phyloP scores from a whole-genome alignment of 2,113 vertebrate species.

The Ammodramus savannarum region DNA sequence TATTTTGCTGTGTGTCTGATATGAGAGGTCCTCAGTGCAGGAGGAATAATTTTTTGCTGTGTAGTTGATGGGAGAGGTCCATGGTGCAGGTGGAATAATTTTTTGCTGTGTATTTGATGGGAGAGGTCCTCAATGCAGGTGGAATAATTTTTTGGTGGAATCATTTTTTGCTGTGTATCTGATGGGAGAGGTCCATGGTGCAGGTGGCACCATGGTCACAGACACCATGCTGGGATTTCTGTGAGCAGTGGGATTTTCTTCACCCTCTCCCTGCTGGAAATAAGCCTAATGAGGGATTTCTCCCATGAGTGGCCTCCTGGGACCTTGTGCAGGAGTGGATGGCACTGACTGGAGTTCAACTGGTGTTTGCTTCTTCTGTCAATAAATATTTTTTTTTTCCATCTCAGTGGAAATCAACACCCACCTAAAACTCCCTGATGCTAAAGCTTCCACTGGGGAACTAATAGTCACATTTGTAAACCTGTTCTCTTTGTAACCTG shows the following conservation, averaged over 20 bases:
- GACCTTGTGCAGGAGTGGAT: background rate
- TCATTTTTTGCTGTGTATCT: background rate
- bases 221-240: background rate
- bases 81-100: no score
- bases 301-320: background rate
- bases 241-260: background rate
- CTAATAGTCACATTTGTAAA: conserved; percentile 41
- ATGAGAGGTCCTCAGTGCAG: no score
- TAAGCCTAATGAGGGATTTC: background rate
- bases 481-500: conserved; percentile 28
- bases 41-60: no score
- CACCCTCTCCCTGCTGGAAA: background rate
- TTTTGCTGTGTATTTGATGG: no score
- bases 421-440: conserved; percentile 36
- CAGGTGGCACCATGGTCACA: background rate
- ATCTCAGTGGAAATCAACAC: conserved; percentile 5
- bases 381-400: background rate
- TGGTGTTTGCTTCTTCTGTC: conserved; percentile 12
- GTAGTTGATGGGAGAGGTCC: no score
- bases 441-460: conserved; percentile 23
- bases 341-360: background rate
- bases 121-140: background rate
- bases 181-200: background rate
- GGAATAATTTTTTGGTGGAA: background rate
- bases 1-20: no score